Evolutionary conservation across 2,113 vertebrate species (phyloP).

Genomic region (Propithecus coquereli): DNA sequence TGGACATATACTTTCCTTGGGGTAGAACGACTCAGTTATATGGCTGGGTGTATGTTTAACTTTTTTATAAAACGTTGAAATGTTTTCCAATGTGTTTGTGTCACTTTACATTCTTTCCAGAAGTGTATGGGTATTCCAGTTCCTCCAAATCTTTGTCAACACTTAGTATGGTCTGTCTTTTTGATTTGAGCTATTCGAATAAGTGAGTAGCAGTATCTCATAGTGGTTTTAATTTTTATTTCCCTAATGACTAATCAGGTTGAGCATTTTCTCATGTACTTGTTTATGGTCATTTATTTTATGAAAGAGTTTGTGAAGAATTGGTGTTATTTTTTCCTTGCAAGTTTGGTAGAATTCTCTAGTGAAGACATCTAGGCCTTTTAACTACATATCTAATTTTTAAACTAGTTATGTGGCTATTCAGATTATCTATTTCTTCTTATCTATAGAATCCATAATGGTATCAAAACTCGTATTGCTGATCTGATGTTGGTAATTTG

Average conservation of each 20-base stretch:
- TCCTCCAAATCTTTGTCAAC: not conserved
- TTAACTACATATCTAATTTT: not conserved
- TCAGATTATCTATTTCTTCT: not conserved
- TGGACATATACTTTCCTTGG: not conserved
- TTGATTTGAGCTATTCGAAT: not conserved
- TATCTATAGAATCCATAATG: not conserved
- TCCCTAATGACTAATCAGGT: not conserved
- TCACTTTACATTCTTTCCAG: not conserved
- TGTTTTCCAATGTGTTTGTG: not conserved
- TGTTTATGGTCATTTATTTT: not conserved
- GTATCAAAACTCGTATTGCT: not conserved
- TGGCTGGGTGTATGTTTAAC: not conserved
- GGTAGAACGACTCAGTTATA: not conserved
- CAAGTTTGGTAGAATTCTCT: not conserved
- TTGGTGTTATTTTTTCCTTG: not conserved
- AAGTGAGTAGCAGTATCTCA: not conserved
- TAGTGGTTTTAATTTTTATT: not conserved
- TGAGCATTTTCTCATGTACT: not conserved
- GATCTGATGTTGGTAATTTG: not conserved
- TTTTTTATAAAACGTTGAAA: not conserved
- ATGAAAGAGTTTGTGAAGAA: not conserved
- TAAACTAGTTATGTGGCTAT: not conserved
- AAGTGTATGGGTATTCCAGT: not conserved
- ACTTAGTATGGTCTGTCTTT: not conserved
- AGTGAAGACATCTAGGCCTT: not conserved